phyloP scores from a whole-genome alignment of 2,797 vertebrate species.

The Halcyon leucocephala region DNA sequence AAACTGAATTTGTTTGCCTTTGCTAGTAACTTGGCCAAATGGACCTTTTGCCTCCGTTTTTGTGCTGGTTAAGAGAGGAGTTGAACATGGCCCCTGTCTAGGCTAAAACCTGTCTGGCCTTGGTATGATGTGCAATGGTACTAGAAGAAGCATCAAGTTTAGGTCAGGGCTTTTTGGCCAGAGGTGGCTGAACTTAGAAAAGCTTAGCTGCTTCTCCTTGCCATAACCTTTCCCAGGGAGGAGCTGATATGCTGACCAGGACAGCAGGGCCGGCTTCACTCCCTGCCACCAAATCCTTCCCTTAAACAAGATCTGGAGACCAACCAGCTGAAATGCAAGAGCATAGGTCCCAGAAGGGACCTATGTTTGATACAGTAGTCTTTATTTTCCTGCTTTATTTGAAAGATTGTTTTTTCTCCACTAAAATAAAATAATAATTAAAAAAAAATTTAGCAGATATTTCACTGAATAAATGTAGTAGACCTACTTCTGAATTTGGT shows the following conservation, averaged over 20 bases:
- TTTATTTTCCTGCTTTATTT: conserved; percentile 32
- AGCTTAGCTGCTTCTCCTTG: not conserved
- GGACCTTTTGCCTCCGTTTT: not conserved
- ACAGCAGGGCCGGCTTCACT: not conserved
- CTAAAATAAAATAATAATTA: no score
- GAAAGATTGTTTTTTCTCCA: not conserved
- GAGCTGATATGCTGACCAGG: not conserved
- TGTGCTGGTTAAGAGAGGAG: not conserved
- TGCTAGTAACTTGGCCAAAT: not conserved
- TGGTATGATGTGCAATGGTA: not conserved
- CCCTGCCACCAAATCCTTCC: not conserved
- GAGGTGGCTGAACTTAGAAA: not conserved
- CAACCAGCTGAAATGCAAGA: not conserved
- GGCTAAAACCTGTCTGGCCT: not conserved
- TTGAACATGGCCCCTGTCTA: not conserved
- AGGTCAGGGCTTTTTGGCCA: not conserved
- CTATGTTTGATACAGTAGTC: not conserved
- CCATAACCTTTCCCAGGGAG: not conserved
- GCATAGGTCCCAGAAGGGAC: not conserved
- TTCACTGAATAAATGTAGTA: conserved; percentile 3
- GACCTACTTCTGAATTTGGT: conserved; percentile 21
- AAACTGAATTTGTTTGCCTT: not conserved
- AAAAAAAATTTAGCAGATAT: not conserved
- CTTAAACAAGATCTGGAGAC: not conserved
- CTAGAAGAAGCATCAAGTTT: not conserved